A percentile compares a stretch with the other conserved stretches of the same genome.
phyloP scores from a whole-genome alignment of 1,140 invertebrate genomes.

The Harlomillsia oculata region DNA sequence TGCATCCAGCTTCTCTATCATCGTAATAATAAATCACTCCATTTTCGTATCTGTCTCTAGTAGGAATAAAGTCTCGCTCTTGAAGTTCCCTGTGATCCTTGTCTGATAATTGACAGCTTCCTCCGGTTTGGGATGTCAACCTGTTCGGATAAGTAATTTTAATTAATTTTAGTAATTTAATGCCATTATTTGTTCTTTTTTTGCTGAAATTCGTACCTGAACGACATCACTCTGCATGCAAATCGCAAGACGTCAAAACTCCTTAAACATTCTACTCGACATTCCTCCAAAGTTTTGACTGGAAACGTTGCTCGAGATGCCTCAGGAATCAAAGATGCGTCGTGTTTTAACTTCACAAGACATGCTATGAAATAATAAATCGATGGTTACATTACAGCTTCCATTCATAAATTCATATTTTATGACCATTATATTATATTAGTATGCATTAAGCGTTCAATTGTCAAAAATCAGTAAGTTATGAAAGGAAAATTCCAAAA shows the following conservation, averaged over 20 bases:
- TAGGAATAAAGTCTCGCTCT: constrained; percentile 16
- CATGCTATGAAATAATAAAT: constrained; percentile 17
- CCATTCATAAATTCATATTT: too few relatives aligned
- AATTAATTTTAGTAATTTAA: constrained; percentile 3
- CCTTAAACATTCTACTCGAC: constrained; percentile 29
- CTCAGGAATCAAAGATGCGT: constrained; percentile 21
- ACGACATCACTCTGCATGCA: constrained; percentile 26
- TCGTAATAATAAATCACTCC: constrained; percentile 23
- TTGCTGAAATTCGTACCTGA: constrained; percentile 9
- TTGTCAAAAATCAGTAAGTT: not conserved
- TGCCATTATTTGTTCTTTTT: not conserved
- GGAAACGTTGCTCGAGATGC: constrained; percentile 30
- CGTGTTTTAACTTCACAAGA: constrained; percentile 21
- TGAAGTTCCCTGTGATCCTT: constrained; percentile 12
- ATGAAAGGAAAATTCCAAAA: not conserved
- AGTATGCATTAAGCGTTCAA: not conserved
- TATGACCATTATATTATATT: not conserved
- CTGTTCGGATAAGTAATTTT: not conserved
- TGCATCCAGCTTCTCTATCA: constrained; percentile 19
- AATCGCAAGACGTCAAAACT: constrained; percentile 31
- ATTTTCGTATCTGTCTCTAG: constrained; percentile 28
- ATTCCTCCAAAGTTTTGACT: constrained; percentile 33
- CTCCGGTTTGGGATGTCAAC: constrained; percentile 27
- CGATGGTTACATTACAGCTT: too few relatives aligned
- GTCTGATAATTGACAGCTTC: constrained; percentile 31